Evolutionary conservation across 2,888 invertebrate genomes (phyloP).

Genomic region (Nesidiocoris tenuis): DNA sequence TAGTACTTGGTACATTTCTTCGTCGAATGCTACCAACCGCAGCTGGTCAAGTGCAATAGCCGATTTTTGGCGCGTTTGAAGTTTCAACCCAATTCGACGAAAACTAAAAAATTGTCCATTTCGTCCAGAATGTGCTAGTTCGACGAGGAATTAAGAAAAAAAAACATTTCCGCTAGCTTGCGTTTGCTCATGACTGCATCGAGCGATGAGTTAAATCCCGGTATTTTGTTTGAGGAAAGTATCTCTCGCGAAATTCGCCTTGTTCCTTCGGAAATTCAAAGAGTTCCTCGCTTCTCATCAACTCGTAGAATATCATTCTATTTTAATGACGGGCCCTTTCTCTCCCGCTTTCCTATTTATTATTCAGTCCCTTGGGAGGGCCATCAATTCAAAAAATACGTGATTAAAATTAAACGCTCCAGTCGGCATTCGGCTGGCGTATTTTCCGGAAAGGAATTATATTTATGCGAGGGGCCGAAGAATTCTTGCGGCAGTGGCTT

Average conservation of each 20-base stretch:
- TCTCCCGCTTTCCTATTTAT: neutral
- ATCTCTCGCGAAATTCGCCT: neutral
- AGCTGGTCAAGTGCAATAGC: no score
- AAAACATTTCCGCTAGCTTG: no score
- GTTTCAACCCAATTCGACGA: no score
- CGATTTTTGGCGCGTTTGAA: no score
- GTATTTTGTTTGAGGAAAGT: no score
- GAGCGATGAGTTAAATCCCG: no score
- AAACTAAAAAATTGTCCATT: no score
- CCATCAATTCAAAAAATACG: conserved; percentile 22
- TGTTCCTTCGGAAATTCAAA: neutral
- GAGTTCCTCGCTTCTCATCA: neutral
- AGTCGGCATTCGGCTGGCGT: neutral
- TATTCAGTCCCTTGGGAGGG: neutral
- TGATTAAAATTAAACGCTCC: conserved; percentile 22
- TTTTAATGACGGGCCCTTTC: neutral
- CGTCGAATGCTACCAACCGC: no score
- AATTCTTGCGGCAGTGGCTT: neutral
- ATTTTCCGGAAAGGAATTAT: neutral
- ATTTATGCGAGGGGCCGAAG: neutral
- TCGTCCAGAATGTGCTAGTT: no score
- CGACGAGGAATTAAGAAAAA: no score
- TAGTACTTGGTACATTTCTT: no score
- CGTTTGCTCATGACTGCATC: no score
- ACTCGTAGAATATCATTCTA: neutral